phyloP scores from a whole-genome alignment of 2,888 invertebrate species.

The Nomada lathburiana region DNA sequence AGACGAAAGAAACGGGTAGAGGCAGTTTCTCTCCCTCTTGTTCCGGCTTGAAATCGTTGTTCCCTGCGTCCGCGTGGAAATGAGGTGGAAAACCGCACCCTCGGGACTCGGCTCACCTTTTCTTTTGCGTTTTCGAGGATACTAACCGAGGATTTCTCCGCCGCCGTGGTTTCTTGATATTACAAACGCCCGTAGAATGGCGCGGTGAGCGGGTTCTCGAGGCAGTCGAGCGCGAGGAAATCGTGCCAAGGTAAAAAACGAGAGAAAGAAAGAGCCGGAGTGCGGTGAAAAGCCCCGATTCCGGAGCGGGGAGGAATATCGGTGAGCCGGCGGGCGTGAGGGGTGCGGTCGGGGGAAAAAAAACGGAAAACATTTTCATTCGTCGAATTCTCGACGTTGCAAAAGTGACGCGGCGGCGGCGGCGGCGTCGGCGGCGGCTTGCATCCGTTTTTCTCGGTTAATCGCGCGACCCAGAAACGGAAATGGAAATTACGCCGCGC shows the following conservation, averaged over 20 bases:
- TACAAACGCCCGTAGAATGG: constrained; percentile 67
- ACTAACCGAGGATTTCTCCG: constrained; percentile 63
- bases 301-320: constrained; percentile 9
- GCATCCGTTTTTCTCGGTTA: constrained; percentile 20
- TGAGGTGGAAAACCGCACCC: constrained; percentile 83
- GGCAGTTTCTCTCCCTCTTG: constrained; percentile 60
- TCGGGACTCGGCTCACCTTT: constrained; percentile 65
- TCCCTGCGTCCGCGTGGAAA: constrained; percentile 81
- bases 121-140: constrained; percentile 69
- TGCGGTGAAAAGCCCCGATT: constrained; percentile 22
- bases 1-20: constrained; percentile 11
- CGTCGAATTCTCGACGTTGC: constrained; percentile 35
- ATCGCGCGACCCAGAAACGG: constrained; percentile 46
- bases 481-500: constrained; percentile 35
- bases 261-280: constrained; percentile 4
- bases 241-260: constrained; percentile 45
- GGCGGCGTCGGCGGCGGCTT: not conserved
- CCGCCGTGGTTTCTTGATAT: constrained; percentile 78
- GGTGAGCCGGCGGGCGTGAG: not conserved
- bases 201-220: constrained; percentile 57
- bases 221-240: constrained; percentile 62
- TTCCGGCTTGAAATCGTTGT: constrained; percentile 75
- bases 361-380: constrained; percentile 38
- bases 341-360: not conserved
- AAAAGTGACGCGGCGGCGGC: constrained; percentile 4